Evolutionary conservation across 2,888 invertebrate genomes (phyloP).

Genomic region (Tortrix viridana): DNA sequence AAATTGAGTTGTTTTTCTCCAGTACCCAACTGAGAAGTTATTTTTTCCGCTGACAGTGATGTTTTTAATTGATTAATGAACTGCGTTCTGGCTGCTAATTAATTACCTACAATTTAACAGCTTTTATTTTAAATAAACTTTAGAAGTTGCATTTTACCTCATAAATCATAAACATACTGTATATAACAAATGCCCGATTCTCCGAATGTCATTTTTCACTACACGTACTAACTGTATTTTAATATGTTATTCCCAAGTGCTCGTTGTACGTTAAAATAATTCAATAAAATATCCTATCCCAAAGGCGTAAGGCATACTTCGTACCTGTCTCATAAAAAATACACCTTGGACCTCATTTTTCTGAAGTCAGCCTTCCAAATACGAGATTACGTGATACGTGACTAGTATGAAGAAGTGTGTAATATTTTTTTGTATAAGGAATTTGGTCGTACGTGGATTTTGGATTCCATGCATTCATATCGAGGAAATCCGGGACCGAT

Average conservation of each 20-base stretch:
- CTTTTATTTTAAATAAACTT: not conserved
- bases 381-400: slow-evolving; percentile 28
- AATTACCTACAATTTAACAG: too few relatives aligned
- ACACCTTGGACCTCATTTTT: slow-evolving; percentile 26
- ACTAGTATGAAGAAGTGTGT: slow-evolving; percentile 11
- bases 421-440: slow-evolving; percentile 2
- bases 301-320: slow-evolving; percentile 11
- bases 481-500: too few relatives aligned
- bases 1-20: not conserved
- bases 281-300: slow-evolving; percentile 2
- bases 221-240: slow-evolving; percentile 9
- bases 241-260: slow-evolving; percentile 7
- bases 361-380: slow-evolving; percentile 21
- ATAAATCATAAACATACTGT: not conserved
- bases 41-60: too few relatives aligned
- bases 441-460: not conserved
- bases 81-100: too few relatives aligned
- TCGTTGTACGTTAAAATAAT: not conserved
- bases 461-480: not conserved
- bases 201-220: slow-evolving; percentile 6
- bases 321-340: slow-evolving; percentile 20
- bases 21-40: too few relatives aligned
- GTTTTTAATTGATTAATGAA: too few relatives aligned
- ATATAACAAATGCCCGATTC: not conserved
- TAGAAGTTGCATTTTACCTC: slow-evolving; percentile 5